Evolutionary conservation across 1,140 invertebrate genomes (phyloP), one percentile per base, ranked within the genome.

Genomic region (Anadara kagoshimensis): DNA sequence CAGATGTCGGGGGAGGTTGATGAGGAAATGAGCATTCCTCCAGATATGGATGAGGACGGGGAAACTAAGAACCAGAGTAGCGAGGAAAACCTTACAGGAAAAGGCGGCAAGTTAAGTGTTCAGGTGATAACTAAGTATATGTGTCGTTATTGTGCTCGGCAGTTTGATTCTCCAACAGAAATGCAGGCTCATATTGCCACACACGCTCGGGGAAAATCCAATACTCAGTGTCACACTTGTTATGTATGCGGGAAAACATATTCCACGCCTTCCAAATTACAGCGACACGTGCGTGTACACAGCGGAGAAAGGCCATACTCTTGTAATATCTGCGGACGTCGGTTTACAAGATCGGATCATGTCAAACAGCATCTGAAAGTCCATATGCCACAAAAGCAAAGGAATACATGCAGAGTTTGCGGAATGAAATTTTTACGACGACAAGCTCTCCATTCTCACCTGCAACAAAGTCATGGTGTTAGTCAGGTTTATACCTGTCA

Each of bases 251-350:
- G 93, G 61, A 92, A 96, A 26, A 91, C 93, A 5, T 98, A 98
- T 88, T 96, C 95, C 0, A 92, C 96, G 51, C 97, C 95, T 45
- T 96, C 98, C 83, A 96, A 98, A 90, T 90, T 98, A 0, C 97
- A 95, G 0, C 91, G 95, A 41, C 95, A 97, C 87, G 90, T 94
- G 49, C 91, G 95, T 43, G 96, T 95, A 0, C 96, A 97, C 84
- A 97, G 95, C 0, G 97, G 97, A 1, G 96, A 98, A 85, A 97
- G 97, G 87, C 96, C 96, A 84, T 98, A 97, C 89, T 94, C 92
- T 0, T 98, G 97, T 85, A 85, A 89, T 11, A 92, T 95, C 20
- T 98, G 97, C 85, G 92, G 93, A 69, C 92, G 95, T 75, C 91
- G 95, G 62, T 98, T 98, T 90, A 97, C 97, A 93, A 92, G 96